These are phyloP conservation scores for Phymorhynchus buccinoides DNA, from an alignment of 1,140 invertebrate species.

Conservation along the genomic window DNA sequence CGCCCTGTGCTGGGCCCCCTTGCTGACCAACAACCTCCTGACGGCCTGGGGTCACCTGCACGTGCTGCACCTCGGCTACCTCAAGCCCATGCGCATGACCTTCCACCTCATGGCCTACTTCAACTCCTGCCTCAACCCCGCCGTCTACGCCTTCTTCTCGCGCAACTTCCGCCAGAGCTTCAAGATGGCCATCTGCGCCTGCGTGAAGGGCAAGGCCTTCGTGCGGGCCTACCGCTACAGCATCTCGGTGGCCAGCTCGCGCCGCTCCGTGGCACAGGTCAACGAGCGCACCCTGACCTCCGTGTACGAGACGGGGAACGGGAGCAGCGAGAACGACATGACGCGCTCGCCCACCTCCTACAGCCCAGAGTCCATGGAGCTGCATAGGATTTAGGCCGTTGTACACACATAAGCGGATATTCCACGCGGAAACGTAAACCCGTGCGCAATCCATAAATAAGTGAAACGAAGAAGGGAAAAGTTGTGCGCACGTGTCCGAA, in stretches of 20 bases:
- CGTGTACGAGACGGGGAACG: constrained; percentile 7
- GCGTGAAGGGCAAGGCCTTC: constrained; percentile 59
- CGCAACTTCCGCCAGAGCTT: constrained; percentile 83
- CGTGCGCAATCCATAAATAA: too few species aligned
- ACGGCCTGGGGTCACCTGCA: constrained; percentile 77
- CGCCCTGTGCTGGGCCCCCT: constrained; percentile 75
- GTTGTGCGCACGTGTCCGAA: background rate
- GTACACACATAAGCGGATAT: too few species aligned
- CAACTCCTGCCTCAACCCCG: constrained; percentile 83
- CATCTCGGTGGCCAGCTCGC: constrained; percentile 45
- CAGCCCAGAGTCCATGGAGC: constrained; percentile 17
- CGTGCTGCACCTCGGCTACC: constrained; percentile 73
- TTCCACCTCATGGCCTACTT: constrained; percentile 78
- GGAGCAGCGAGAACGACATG: constrained; percentile 35
- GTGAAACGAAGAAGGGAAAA: too few species aligned
- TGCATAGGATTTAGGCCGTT: constrained; percentile 22
- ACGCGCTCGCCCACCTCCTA: constrained; percentile 18
- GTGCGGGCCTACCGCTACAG: constrained; percentile 53
- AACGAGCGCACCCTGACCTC: constrained; percentile 36
- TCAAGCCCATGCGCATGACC: constrained; percentile 78
- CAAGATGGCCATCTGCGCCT: constrained; percentile 72
- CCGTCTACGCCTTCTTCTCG: constrained; percentile 87
- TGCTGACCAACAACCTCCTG: constrained; percentile 64
- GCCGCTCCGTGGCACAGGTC: constrained; percentile 41
- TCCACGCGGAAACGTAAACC: too few species aligned